Evolutionary conservation across 1,140 invertebrate species (phyloP).

Genomic region (Ladona fulva): DNA sequence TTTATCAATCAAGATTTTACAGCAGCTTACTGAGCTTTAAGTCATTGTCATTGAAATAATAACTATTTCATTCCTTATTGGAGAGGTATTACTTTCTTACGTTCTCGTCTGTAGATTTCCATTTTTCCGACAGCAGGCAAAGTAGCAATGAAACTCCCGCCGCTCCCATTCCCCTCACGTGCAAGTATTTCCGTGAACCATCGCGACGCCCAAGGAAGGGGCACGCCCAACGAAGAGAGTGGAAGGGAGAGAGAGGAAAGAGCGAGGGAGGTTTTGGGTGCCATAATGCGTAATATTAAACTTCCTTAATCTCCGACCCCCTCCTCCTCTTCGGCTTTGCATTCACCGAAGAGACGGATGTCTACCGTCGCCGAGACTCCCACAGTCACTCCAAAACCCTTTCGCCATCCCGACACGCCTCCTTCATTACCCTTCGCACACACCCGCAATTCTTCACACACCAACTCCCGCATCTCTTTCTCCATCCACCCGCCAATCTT

Average conservation of each 20-base stretch:
- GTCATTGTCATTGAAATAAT: too few species aligned
- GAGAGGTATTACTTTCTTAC: too few species aligned
- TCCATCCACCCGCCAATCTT: background rate
- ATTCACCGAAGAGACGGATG: slow-evolving; percentile 7
- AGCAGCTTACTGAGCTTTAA: too few species aligned
- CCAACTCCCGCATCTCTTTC: background rate
- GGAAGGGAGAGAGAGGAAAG: background rate
- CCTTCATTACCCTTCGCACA: background rate
- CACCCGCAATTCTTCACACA: background rate
- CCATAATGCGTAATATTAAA: slow-evolving; percentile 10
- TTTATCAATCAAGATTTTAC: too few species aligned
- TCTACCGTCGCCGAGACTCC: background rate
- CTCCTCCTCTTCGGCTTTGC: background rate
- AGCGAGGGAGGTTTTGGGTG: background rate
- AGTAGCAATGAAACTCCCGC: too few species aligned
- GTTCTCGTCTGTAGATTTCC: too few species aligned
- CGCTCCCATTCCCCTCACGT: too few species aligned
- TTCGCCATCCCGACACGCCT: background rate
- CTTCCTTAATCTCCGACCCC: background rate
- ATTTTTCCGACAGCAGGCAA: too few species aligned
- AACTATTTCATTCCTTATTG: too few species aligned
- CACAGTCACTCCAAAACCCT: background rate
- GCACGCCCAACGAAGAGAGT: background rate
- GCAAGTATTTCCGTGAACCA: too few species aligned
- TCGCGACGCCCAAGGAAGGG: too few species aligned